Evolutionary conservation across 2,113 vertebrate species (phyloP), one percentile per base, ranked within the genome.

Genomic region (Hyla sarda): DNA sequence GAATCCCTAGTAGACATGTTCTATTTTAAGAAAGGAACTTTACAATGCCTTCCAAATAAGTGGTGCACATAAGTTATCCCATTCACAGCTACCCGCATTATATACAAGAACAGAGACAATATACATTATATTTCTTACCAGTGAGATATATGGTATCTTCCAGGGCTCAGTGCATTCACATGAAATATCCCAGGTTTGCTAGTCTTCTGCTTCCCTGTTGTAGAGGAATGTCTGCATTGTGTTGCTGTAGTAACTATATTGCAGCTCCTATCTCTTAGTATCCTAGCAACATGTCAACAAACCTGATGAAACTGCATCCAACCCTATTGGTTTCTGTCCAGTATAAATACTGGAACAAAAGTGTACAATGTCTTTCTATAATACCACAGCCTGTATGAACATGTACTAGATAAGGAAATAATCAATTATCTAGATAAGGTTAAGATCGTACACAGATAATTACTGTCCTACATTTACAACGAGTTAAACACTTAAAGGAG

Each of bases 261-360:
- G 52, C 16, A 60, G 50, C 52, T 34, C 19, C 67, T 81, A 47
- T 60, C 60, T 86, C 37, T 81, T 16, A 13, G 84, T 86, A 45
- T 73, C 84, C 16, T 30, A 73, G 84, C 84, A 86, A 86, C 84
- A 56, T 72, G 71, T 58, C 77, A 86, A 86, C 84, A 86, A 86
- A 86, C 48, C 65, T 73, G 84, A 86, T 86, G 84, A 81, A 86
- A 80, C 58, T 28, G 34, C 10, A 32, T 71, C 32, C 32, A 30
- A 9, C 12, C 37, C 14, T 32, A 75, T 25, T 47, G 71, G 16
- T n/a, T 30, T 7, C 73, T 17, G 25, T 23, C 10, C 12, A 48
- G 12, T 76, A 37, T 30, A 79, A 52, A 32, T 77, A 5, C 21
- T 19, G 7, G 14, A 21, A 41, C 16, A 71, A 21, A 9, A 71